A percentile compares a stretch with the other conserved stretches of the same genome.
phyloP scores from a whole-genome alignment of 1,140 invertebrate species.

The Rhizoglyphus robini region DNA sequence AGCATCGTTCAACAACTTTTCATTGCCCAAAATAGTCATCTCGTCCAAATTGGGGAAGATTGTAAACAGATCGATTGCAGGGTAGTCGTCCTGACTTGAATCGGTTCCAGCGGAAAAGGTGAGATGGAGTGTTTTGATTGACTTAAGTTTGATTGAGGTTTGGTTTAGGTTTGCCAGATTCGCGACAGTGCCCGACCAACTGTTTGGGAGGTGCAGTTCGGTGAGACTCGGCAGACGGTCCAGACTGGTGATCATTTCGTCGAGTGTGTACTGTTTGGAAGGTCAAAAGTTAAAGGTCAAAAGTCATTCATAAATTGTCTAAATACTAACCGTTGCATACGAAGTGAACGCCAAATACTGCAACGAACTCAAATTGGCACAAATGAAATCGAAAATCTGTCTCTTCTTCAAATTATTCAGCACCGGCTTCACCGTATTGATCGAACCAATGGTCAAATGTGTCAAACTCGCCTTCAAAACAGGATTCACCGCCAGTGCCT shows the following conservation, averaged over 20 bases:
- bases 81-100: neutral
- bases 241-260: neutral
- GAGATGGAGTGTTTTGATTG: neutral
- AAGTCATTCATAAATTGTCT: neutral
- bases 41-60: neutral
- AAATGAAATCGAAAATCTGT: neutral
- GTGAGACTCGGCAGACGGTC: neutral
- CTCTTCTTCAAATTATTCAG: neutral
- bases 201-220: neutral
- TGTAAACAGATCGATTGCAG: neutral
- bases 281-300: neutral
- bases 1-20: neutral
- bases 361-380: neutral
- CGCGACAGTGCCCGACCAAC: neutral
- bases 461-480: neutral
- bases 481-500: neutral
- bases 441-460: neutral
- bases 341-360: neutral
- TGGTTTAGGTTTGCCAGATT: too few species aligned
- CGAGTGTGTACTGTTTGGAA: neutral
- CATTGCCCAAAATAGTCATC: too few species aligned
- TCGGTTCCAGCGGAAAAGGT: neutral
- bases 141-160: neutral
- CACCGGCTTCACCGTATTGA: neutral
- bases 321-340: neutral